Evolutionary conservation across 2,113 vertebrate genomes (phyloP).

Genomic region (Oriolus oriolus): DNA sequence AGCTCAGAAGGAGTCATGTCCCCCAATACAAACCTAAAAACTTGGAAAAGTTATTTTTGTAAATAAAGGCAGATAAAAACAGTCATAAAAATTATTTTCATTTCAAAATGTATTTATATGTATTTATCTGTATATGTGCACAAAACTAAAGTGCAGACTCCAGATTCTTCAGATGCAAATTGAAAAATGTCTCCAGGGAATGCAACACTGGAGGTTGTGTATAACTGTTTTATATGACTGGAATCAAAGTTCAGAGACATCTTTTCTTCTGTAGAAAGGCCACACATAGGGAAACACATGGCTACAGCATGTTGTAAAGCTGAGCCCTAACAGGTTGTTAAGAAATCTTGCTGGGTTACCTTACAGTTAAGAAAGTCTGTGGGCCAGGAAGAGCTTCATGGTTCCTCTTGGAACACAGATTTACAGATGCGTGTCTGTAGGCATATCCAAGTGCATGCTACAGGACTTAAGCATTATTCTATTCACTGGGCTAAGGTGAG

Average conservation of each 20-base stretch:
- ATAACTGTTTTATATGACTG: neutral
- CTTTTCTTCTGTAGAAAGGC: neutral
- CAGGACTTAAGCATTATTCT: neutral
- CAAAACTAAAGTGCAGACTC: neutral
- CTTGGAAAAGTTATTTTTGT: neutral
- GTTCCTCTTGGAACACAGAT: neutral
- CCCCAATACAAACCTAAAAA: neutral
- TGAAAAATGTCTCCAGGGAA: neutral
- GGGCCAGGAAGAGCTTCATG: neutral
- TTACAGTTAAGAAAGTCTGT: neutral
- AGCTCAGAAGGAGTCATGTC: neutral
- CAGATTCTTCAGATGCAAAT: neutral
- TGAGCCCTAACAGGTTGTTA: neutral
- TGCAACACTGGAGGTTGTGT: neutral
- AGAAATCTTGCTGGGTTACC: neutral
- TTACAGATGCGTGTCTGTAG: neutral
- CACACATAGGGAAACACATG: rapidly evolving
- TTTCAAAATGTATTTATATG: neutral
- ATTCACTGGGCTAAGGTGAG: neutral
- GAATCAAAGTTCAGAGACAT: neutral
- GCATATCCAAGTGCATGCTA: neutral
- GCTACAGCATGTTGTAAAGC: neutral
- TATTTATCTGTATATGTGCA: neutral
- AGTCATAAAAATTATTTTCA: neutral
- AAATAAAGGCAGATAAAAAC: neutral